phyloP scores from a whole-genome alignment of 1,140 invertebrate species.

The Hestina assimilis region DNA sequence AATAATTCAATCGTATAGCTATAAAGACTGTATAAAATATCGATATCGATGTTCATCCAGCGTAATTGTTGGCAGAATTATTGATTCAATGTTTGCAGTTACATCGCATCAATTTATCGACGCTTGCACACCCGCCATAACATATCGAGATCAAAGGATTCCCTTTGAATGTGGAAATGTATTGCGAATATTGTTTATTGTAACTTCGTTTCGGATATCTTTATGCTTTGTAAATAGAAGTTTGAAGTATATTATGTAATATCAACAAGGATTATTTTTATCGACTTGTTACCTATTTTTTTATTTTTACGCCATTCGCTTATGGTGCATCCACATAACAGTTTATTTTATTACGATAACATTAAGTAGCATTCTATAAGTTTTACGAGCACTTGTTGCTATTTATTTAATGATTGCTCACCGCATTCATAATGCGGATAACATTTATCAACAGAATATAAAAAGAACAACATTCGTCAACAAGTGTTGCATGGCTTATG shows the following conservation, averaged over 20 bases:
- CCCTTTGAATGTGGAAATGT: constrained; percentile 39
- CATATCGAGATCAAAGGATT: constrained; percentile 57
- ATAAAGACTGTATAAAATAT: constrained; percentile 46
- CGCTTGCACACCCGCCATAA: constrained; percentile 35
- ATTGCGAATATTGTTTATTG: constrained; percentile 28
- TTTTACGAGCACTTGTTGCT: too few species aligned
- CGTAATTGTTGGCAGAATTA: constrained; percentile 48
- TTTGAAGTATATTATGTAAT: not conserved
- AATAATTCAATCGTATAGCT: constrained; percentile 42
- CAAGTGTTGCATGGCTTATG: not conserved
- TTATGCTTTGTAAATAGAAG: not conserved
- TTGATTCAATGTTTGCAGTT: constrained; percentile 44
- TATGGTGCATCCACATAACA: too few species aligned
- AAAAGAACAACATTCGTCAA: too few species aligned
- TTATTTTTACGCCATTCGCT: too few species aligned
- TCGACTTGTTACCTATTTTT: too few species aligned
- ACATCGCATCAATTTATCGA: constrained; percentile 55
- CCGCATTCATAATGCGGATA: too few species aligned
- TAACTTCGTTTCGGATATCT: constrained; percentile 6
- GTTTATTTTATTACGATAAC: too few species aligned
- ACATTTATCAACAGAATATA: too few species aligned
- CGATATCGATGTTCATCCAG: constrained; percentile 33
- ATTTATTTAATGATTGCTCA: too few species aligned
- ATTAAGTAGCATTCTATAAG: too few species aligned
- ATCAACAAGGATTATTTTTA: too few species aligned